Conservation (phyloP, 1,140 invertebrate species). For the Drosophila kohkoa region DNA sequence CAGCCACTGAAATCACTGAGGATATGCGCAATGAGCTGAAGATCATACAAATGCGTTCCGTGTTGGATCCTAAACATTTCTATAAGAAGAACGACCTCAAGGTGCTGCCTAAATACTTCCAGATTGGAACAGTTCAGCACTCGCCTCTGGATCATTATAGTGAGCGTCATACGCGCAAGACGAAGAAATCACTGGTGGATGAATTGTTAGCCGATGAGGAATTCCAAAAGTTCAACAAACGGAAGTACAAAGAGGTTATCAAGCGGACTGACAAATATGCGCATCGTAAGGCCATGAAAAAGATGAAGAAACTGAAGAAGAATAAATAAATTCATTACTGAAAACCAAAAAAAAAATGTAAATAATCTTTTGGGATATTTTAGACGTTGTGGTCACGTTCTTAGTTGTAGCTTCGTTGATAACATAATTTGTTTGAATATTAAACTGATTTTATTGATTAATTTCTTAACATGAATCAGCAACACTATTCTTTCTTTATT, state of each 20-base stretch:
- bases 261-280: slow-evolving; percentile 88
- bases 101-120: slow-evolving; percentile 96
- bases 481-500: too few species aligned
- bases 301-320: slow-evolving; percentile 82
- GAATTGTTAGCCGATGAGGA: slow-evolving; percentile 95
- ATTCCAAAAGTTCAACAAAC: slow-evolving; percentile 94
- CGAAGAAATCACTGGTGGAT: slow-evolving; percentile 96
- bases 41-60: slow-evolving; percentile 96
- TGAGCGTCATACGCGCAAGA: slow-evolving; percentile 92
- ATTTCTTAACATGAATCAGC: neutral
- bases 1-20: slow-evolving; percentile 94
- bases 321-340: slow-evolving; percentile 56
- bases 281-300: slow-evolving; percentile 71
- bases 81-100: slow-evolving; percentile 97
- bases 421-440: neutral
- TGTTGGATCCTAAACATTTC: slow-evolving; percentile 95
- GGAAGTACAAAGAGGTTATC: slow-evolving; percentile 92
- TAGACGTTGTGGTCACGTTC: too few species aligned
- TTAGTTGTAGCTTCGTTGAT: too few species aligned
- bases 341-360: too few species aligned
- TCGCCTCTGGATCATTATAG: slow-evolving; percentile 90
- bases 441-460: neutral
- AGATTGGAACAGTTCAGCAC: slow-evolving; percentile 92
- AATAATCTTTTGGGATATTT: too few species aligned
- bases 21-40: slow-evolving; percentile 94